Conservation (phyloP, 2,113 vertebrate genomes). For the Ictidomys tridecemlineatus region DNA sequence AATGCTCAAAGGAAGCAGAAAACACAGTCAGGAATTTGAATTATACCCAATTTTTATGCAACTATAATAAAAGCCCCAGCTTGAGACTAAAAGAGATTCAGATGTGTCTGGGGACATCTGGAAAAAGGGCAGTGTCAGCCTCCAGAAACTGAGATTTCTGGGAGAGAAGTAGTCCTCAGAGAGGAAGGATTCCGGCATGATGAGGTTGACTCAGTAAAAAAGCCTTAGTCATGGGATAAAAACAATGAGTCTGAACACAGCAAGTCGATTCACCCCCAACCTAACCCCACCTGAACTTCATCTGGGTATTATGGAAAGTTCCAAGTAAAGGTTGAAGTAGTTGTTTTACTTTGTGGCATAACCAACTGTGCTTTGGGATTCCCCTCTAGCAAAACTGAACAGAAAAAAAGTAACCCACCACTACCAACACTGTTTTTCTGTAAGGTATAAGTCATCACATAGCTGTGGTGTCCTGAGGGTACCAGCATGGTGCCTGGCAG, state of each 20-base stretch:
- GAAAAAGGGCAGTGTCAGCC: slow-evolving; percentile 62
- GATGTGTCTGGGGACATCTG: slow-evolving; percentile 46
- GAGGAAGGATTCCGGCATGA: neutral
- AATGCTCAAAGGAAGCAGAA: neutral
- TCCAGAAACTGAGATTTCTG: neutral
- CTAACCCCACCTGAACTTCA: neutral
- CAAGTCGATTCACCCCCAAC: neutral
- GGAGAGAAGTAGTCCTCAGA: neutral
- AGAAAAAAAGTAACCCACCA: neutral
- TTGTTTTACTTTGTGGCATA: neutral
- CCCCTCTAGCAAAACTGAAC: neutral
- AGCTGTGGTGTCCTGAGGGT: neutral
- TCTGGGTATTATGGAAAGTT: neutral
- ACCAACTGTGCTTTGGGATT: neutral
- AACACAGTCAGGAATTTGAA: slow-evolving; percentile 32
- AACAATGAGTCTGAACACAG: neutral
- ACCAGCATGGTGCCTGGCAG: neutral
- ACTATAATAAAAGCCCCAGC: neutral
- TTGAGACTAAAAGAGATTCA: slow-evolving; percentile 57
- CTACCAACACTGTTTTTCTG: neutral
- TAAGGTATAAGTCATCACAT: neutral
- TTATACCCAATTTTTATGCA: neutral
- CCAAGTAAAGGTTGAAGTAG: slow-evolving; percentile 15
- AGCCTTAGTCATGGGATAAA: slow-evolving; percentile 35
- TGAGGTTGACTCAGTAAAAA: slow-evolving; percentile 50